phyloP scores from a whole-genome alignment of 2,888 invertebrate species.

The Chaetoderma sp. region DNA sequence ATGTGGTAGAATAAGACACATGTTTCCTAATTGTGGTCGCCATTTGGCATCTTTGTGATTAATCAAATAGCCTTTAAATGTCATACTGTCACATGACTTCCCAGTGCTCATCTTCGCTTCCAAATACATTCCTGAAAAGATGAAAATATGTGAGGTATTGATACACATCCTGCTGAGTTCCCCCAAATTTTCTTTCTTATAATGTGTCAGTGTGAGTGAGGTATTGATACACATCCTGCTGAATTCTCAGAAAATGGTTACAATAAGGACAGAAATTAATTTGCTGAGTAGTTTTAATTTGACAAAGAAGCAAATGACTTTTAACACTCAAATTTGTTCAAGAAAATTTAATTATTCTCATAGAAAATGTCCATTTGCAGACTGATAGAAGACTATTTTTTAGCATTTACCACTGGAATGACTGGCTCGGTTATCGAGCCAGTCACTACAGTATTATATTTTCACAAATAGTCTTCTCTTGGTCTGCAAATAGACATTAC shows the following conservation, averaged over 20 bases:
- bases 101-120: constrained; percentile 58
- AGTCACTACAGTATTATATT: no score
- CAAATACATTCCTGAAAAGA: constrained; percentile 60
- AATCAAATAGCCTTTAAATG: constrained; percentile 50
- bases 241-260: not conserved
- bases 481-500: no score
- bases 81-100: constrained; percentile 53
- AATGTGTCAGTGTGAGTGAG: not conserved
- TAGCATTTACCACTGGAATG: no score
- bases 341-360: no score
- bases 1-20: constrained; percentile 58
- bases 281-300: no score
- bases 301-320: no score
- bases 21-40: constrained; percentile 65
- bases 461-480: no score
- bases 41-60: constrained; percentile 55
- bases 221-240: not conserved
- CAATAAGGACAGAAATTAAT: no score
- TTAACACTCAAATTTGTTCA: no score
- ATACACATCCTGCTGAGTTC: not conserved
- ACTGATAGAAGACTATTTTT: no score
- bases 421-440: no score
- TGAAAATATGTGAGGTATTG: not conserved
- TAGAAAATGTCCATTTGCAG: no score
- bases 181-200: not conserved